Evolutionary conservation across 2,113 vertebrate species (phyloP), one percentile per base, ranked within the genome.

Genomic region (Rhombomys opimus): DNA sequence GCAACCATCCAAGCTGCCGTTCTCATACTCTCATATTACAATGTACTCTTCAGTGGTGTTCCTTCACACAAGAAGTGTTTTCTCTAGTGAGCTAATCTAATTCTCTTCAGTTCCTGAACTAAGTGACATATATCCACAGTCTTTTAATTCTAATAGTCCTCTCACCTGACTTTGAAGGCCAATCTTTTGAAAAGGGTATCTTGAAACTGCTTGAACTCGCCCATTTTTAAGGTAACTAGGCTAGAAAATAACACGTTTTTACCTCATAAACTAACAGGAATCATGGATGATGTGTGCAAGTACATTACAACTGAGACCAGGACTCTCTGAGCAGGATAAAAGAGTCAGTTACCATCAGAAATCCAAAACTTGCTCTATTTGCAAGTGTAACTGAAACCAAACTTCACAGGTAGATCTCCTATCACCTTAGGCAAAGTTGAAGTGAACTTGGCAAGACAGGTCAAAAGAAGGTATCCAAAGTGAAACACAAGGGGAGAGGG

Each of bases 381-480:
- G 32, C 46, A 54, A 38, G 20, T 12, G 23, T 90, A 68, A 67
- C 15, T 72, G n/a, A 93, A 95, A 82, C 30, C 81, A 14, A 96
- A 87, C 22, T 96, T 14, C 50, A 88, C 7, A 6, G 65, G 13
- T 59, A 20, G 9, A 46, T 95, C 15, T 78, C 84, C 30, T 46
- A 92, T 32, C 10, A 95, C 15, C 80, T 92, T 67, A 96, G 41
- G 90, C 15, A 78, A 18, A 76, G 7, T 7, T 80, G 50, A 63
- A 82, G 41, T 95, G 54, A 92, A 22, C 17, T 77, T n/a, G 77
- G 72, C 52, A 91, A 46, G 41, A 61, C 35, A 93, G 90, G 41
- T 77, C 46, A 54, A 59, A 94, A 84, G 46, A 96, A 95, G 72
- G 2, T 52, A 82, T 41, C 32, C 22, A 92, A 72, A 91, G 85